Conservation (phyloP, 2,888 invertebrate genomes). For the Metellina segmentata region DNA sequence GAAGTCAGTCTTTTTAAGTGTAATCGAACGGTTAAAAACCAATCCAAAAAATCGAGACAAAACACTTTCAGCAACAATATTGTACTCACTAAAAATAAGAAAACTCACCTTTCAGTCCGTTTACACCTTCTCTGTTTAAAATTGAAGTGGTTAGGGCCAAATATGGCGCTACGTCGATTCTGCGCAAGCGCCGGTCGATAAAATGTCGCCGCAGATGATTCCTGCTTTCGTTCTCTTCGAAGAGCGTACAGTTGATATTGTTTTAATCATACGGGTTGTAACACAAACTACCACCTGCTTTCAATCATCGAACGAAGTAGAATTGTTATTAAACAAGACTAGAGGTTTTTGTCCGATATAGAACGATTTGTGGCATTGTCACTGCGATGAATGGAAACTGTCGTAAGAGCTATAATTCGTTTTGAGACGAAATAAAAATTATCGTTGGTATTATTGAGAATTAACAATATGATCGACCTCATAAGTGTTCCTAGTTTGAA, state of each 20-base stretch:
- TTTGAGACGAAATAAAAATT: background rate
- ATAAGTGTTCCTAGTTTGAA: too few relatives aligned
- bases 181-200: constrained; percentile 70
- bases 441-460: too few relatives aligned
- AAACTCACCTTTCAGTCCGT: constrained; percentile 26
- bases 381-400: background rate
- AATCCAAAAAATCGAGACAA: too few relatives aligned
- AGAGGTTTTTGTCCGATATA: too few relatives aligned
- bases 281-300: constrained; percentile 27
- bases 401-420: background rate
- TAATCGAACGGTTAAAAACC: too few relatives aligned
- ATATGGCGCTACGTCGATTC: constrained; percentile 40
- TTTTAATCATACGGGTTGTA: constrained; percentile 49
- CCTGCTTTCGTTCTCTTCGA: background rate
- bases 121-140: background rate
- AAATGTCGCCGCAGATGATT: constrained; percentile 42
- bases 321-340: background rate
- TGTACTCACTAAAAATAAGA: too few relatives aligned
- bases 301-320: background rate
- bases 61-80: too few relatives aligned
- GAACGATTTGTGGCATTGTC: too few relatives aligned
- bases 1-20: too few relatives aligned
- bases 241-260: constrained; percentile 17
- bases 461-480: too few relatives aligned
- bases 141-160: constrained; percentile 37